Evolutionary conservation across 2,113 vertebrate genomes (phyloP).

Genomic region (Pyrgilauda ruficollis): DNA sequence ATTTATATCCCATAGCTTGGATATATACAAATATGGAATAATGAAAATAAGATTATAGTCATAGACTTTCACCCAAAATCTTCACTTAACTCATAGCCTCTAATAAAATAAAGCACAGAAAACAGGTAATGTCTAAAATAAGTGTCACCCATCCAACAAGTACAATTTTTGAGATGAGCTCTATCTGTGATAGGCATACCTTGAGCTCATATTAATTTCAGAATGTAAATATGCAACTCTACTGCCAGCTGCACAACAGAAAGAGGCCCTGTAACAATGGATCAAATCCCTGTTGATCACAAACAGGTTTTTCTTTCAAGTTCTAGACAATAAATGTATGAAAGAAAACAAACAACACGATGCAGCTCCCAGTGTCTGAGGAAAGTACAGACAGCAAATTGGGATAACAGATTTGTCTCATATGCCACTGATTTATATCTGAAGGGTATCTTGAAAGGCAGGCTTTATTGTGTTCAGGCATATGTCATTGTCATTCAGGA

Average conservation of each 20-base stretch:
- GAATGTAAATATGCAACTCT: neutral
- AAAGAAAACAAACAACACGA: neutral
- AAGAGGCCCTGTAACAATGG: neutral
- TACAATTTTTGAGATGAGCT: rapidly evolving
- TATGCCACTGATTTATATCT: neutral
- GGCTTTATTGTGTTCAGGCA: neutral
- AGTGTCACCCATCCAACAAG: neutral
- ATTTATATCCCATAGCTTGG: neutral
- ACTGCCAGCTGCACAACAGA: neutral
- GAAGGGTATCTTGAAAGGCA: neutral
- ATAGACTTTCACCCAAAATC: neutral
- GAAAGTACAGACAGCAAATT: neutral
- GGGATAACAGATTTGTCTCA: neutral
- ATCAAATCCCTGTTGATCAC: neutral
- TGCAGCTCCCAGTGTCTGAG: neutral
- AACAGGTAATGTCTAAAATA: neutral
- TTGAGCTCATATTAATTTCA: neutral
- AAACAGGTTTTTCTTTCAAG: neutral
- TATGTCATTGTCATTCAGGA: neutral
- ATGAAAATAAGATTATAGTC: neutral
- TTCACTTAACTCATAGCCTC: neutral
- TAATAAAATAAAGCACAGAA: neutral
- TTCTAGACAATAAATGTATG: neutral
- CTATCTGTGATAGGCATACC: neutral
- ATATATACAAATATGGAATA: neutral